phyloP scores from a whole-genome alignment of 2,113 vertebrate genomes.

The Crotalus horridus region DNA sequence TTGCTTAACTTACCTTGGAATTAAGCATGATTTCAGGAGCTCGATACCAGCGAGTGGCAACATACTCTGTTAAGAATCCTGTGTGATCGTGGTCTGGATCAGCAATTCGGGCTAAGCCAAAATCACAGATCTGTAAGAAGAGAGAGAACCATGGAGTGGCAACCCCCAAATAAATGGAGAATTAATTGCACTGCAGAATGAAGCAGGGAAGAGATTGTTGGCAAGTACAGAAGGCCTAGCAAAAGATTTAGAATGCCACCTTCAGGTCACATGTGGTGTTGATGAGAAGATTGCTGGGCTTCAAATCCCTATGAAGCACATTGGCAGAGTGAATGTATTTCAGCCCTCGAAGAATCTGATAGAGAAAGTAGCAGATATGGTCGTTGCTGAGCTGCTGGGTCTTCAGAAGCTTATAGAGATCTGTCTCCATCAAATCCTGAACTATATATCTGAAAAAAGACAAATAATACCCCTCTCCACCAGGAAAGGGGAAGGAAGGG shows the following conservation, averaged over 20 bases:
- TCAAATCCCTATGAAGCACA: conserved; percentile 86
- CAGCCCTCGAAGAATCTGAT: conserved; percentile 87
- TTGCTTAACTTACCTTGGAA: conserved; percentile 74
- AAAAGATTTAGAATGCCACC: conserved; percentile 57
- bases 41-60: conserved; percentile 90
- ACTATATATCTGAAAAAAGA: conserved; percentile 79
- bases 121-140: conserved; percentile 82
- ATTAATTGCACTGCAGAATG: background rate
- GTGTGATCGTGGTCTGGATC: conserved; percentile 90
- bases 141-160: background rate
- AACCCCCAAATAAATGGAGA: background rate
- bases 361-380: conserved; percentile 89
- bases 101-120: conserved; percentile 85
- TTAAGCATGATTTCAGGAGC: conserved; percentile 94
- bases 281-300: conserved; percentile 89
- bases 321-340: conserved; percentile 91
- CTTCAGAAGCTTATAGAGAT: conserved; percentile 88
- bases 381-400: conserved; percentile 88
- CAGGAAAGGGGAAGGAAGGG: conserved; percentile 12
- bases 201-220: background rate
- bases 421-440: conserved; percentile 90
- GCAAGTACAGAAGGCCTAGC: background rate
- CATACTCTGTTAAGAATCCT: conserved; percentile 87
- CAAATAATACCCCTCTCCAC: conserved; percentile 28
- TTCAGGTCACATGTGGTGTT: conserved; percentile 92